Conservation (phyloP, 2,113 vertebrate species). For the Phaethon lepturus region DNA sequence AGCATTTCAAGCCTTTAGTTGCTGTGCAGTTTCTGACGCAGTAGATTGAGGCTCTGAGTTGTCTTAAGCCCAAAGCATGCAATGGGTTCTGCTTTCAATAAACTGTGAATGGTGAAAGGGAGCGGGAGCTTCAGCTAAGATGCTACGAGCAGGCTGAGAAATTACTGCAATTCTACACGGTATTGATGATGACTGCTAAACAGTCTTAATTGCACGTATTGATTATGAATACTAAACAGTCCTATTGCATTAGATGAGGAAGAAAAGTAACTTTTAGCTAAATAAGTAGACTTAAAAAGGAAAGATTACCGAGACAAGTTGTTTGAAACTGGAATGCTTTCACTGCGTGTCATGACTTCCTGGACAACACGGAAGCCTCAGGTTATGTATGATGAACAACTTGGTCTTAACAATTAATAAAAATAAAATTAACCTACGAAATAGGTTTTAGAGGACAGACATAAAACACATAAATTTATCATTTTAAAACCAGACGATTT, state of each 20-base stretch:
- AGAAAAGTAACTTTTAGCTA: neutral
- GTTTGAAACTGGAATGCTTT: neutral
- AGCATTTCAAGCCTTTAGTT: neutral
- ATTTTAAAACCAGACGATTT: slow-evolving; percentile 1
- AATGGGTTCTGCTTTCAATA: neutral
- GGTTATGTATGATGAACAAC: neutral
- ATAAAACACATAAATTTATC: neutral
- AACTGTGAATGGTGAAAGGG: neutral
- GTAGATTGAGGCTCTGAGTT: neutral
- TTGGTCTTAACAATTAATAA: neutral
- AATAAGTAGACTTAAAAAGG: neutral
- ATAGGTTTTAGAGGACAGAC: neutral
- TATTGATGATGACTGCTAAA: neutral
- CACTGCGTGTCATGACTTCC: neutral
- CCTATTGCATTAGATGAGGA: neutral
- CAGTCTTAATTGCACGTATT: neutral
- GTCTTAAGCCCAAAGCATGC: neutral
- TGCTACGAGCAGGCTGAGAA: neutral
- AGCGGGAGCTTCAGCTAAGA: neutral
- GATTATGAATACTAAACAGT: neutral
- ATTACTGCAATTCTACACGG: neutral
- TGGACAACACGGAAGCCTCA: neutral
- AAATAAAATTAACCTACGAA: slow-evolving; percentile 15
- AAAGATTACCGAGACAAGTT: neutral
- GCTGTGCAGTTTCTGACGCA: neutral